Evolutionary conservation across 1,140 invertebrate species (phyloP), one percentile per base, ranked within the genome.

Genomic region (Acromyrmex charruanus): DNA sequence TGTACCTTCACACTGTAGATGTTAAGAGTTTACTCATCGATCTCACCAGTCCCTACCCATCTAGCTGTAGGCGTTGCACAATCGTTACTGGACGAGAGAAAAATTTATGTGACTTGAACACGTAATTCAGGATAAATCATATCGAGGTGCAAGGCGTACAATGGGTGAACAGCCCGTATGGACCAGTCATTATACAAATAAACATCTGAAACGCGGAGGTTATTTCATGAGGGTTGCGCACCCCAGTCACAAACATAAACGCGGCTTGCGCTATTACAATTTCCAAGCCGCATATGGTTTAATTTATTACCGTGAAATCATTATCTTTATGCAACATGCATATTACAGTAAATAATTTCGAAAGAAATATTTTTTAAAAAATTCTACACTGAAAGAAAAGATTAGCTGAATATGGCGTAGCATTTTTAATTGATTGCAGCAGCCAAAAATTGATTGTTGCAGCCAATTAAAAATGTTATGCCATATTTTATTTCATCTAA

Each of bases 81-180:
- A 63, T 79, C 59, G 44, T 80, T 68, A 53, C 9, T 55, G 21
- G 21, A 16, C 31, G 16, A 80, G 31, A 55, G 63, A 80, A 80
- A 68, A 69, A 55, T 80, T 55, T 68, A 80, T 80, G 63, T 21
- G 49, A 69, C n/a, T 68, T 55, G 49, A 18, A 55, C 49, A 80
- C 49, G n/a, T 68, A 80, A 63, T 18, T 80, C 49, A 18, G 10
- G 49, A 80, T 80, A 80, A 69, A 80, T 80, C 75, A 68, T 68
- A 80, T 80, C 63, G n/a, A 18, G 28, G 3, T 25, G 21, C 18
- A 55, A 35, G 16, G 49, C 28, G 49, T 3, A 68, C 77, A 80
- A 68, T 80, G 49, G 63, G 49, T 31, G 28, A 55, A 2, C 77
- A 65, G 18, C 25, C 49, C 31, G 49, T 80, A 68, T 68, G 61